Base-by-base conservation (phyloP, 2,888 invertebrate species). In the Teleiodes luculella region DNA sequence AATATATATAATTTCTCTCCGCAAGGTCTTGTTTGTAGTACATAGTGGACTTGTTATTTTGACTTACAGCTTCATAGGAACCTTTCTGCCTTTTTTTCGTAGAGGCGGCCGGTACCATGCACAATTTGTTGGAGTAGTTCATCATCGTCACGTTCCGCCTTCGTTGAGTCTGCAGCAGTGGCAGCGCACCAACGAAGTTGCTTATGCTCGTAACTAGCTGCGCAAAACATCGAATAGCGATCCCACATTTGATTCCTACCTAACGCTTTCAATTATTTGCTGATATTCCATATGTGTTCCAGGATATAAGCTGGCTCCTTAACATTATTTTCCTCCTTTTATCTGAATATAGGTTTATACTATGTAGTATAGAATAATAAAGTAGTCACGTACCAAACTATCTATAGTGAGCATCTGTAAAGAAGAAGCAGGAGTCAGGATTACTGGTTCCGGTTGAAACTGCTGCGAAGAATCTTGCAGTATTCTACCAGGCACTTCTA, bases 391-490 rank as follows among this genome's bases (percentile, higher is more conserved):
- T 48, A 48, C 48, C 48, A 48, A 3, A 14, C 14, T 2, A 14
- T 14, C 14, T n/a, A n/a, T n/a, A 39, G 14, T 24, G 3, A 24
- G n/a, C 8, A n/a, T 14, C 48, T 48, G 48, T 4, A 24, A 24
- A 24, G 48, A 48, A 48, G n/a, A n/a, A 16, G 18, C 16, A 20
- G 48, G 33, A 1, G 11, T 48, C 48, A 20, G 48, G 48, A n/a
- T 48, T 48, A 48, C 33, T 16, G 7, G 3, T 20, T 8, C 16
- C 20, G 43, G 18, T 43, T 2, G 10, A 39, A 14, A 6, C 24
- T 24, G 24, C 24, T 24, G 39, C 39, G 14, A 13, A 39, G 39
- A 14, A 39, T 8, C 10, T n/a, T 33, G 24, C 24, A 24, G 6
- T n/a, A 13, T 39, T 4, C 7, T 39, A 13, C 14, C 14, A 39